Conservation (phyloP, 2,797 vertebrate species). For the Lepilemur septentrionalis region DNA sequence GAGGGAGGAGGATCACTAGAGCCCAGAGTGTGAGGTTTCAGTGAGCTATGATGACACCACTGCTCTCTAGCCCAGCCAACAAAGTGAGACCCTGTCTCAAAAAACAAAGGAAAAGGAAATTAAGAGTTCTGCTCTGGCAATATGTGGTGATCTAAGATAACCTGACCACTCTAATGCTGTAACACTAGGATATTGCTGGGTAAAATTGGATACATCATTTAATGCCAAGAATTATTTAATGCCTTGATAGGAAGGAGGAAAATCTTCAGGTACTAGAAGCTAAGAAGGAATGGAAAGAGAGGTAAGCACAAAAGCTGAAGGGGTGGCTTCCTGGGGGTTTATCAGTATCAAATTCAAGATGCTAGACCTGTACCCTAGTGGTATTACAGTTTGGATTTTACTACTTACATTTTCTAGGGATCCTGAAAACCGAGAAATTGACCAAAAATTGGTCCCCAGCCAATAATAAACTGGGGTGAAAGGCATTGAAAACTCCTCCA, state of each 20-base stretch:
- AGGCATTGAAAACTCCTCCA: not conserved
- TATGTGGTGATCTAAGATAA: not conserved
- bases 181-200: not conserved
- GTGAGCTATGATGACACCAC: not conserved
- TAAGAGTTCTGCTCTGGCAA: not conserved
- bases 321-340: not conserved
- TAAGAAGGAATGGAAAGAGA: not conserved
- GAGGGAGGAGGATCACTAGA: not conserved
- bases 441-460: not conserved
- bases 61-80: not conserved
- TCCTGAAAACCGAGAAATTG: not conserved
- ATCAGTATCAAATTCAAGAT: not conserved
- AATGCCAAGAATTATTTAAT: not conserved
- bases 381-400: not conserved
- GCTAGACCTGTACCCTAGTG: not conserved
- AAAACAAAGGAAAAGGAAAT: conserved; percentile 11
- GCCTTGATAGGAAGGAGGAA: not conserved
- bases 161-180: not conserved
- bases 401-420: not conserved
- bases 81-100: not conserved
- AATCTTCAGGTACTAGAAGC: not conserved
- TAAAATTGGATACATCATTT: not conserved
- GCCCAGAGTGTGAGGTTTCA: not conserved
- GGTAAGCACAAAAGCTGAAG: not conserved
- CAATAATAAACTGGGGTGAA: not conserved